Evolutionary conservation across 1,140 invertebrate species (phyloP).

Genomic region (Cydia pomonella): DNA sequence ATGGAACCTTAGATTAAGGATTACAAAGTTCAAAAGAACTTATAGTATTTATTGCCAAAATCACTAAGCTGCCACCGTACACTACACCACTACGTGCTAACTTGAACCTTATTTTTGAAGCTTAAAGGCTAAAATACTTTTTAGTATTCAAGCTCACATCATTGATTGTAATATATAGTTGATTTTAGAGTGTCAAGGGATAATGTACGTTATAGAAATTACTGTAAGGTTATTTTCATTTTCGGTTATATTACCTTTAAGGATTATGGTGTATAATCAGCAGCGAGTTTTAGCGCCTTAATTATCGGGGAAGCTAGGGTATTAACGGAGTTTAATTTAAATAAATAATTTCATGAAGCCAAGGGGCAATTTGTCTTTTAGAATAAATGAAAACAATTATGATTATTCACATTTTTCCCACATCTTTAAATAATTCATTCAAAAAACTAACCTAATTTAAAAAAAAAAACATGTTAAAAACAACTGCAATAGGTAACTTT

Average conservation of each 20-base stretch:
- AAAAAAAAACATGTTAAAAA: background rate
- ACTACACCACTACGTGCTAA: background rate
- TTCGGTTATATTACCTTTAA: background rate
- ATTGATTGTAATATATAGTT: background rate
- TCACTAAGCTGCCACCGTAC: background rate
- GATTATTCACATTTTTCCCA: background rate
- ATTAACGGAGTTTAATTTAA: conserved; percentile 28
- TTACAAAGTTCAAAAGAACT: background rate
- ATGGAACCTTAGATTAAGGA: background rate
- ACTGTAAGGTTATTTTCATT: background rate
- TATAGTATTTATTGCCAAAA: background rate
- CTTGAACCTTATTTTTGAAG: background rate
- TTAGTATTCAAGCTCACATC: background rate
- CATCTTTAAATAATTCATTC: background rate
- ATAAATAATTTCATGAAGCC: conserved; percentile 26
- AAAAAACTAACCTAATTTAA: background rate
- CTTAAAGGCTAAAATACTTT: background rate
- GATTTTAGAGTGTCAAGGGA: background rate
- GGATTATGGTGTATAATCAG: conserved; percentile 6
- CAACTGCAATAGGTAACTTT: too few species aligned
- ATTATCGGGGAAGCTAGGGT: conserved; percentile 14
- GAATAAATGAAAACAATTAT: conserved; percentile 3
- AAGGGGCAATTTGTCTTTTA: background rate
- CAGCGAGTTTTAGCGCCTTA: conserved; percentile 12
- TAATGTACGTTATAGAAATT: background rate